Percentiles rank a stretch among this genome's conserved stretches.
Evolutionary conservation across 2,113 vertebrate genomes (phyloP).

Genomic region (Gymnarchus niloticus): DNA sequence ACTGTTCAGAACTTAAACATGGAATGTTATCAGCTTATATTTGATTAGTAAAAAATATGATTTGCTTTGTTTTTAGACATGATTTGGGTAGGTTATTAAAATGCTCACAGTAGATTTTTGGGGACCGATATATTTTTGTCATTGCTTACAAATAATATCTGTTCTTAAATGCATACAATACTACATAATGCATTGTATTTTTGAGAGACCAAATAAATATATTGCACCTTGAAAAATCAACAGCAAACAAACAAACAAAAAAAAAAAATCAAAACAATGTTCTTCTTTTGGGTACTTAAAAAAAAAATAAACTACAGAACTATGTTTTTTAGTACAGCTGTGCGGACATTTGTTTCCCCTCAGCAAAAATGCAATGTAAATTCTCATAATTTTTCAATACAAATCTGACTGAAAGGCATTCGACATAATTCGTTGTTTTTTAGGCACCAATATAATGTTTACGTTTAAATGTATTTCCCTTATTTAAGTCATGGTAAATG

Average conservation of each 20-base stretch:
- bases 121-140: slow-evolving; percentile 64
- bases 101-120: slow-evolving; percentile 30
- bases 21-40: background rate
- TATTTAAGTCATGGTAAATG: background rate
- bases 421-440: background rate
- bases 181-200: slow-evolving; percentile 80
- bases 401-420: background rate
- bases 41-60: background rate
- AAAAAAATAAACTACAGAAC: slow-evolving; percentile 16
- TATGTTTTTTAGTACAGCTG: slow-evolving; percentile 55
- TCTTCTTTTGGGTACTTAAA: slow-evolving; percentile 51
- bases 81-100: slow-evolving; percentile 2
- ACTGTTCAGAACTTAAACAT: background rate
- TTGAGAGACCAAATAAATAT: slow-evolving; percentile 99
- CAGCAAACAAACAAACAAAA: too few relatives aligned
- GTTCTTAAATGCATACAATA: slow-evolving; percentile 74
- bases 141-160: slow-evolving; percentile 90
- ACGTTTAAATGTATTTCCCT: background rate
- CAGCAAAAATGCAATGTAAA: background rate
- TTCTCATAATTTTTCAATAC: background rate
- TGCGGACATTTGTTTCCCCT: slow-evolving; percentile 47
- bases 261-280: slow-evolving; percentile 42
- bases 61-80: background rate
- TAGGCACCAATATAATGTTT: background rate
- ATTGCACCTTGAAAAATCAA: slow-evolving; percentile 94